Evolutionary conservation across 2,797 vertebrate genomes (phyloP), one percentile per base, ranked within the genome.

Genomic region (Gymnothorax reevesii): DNA sequence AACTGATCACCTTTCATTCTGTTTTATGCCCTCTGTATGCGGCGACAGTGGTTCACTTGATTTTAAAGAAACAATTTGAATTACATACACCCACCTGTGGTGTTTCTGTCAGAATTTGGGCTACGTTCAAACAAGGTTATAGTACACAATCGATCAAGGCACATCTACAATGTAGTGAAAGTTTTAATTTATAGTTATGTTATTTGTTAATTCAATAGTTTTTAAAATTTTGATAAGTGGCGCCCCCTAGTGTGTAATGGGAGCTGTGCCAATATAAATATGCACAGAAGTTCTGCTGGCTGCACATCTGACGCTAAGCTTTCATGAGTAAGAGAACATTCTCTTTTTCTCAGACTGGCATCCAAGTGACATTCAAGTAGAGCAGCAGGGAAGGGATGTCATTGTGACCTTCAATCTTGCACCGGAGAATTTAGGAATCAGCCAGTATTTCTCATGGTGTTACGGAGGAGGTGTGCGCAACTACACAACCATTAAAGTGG

Each of bases 381-480:
- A 91, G 59, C 95, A 96, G 89, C 86, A 95, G 20, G 94, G 91
- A 13, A 77, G 10, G 0, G 87, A 88, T 25, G 22, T 95, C 86
- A 91, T 83, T 4, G 95, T 97, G 90, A 96, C 95, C 80, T 97
- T 97, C 88, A 96, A 96, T 92, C 92, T 97, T 80, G 96, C 96
- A 9, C 96, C 96, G 4, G 88, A 92, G 22, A 89, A 88, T 75
- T 88, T 96, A 55, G 93, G 89, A 69, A 94, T 97, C 89, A 91
- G 17, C 25, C 91, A 90, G 77, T 97, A 97, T 91, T 97, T 96
- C 87, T 95, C 90, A 0, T 54, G 88, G 85, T 97, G 96, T 64
- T 94, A 91, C 0, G 91, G 92, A 42, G 90, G 94, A 0, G 91
- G 92, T 8, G 83, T 64, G 22, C 94, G 88, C 84, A 94, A 87